Evolutionary conservation across 2,797 vertebrate genomes (phyloP), one percentile per base, ranked within the genome.

Genomic region (Sebastes itinus): DNA sequence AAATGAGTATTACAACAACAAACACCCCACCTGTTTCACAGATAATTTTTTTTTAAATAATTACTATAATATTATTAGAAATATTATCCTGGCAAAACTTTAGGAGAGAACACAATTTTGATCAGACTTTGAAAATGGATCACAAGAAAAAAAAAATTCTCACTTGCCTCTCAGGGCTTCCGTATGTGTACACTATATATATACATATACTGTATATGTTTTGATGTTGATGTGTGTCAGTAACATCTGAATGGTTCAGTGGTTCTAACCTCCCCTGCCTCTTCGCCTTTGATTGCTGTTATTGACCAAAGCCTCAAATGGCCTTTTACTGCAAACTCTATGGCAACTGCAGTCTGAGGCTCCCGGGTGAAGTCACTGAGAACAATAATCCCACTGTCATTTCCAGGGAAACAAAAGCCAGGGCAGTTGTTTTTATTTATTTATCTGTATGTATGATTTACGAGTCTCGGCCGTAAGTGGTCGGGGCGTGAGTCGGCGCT

Each of bases 351-450:
- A 64, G 72, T 78, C 75, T 75, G 7, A 74, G 63, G 77, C 78
- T 83, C 22, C 64, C 1, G 30, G 68, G 30, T 64, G 22, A 84
- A 79, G 75, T 80, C 75, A 60, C 65, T 1, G 30, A 75, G 63
- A 87, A 90, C 81, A 86, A 88, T 85, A 79, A 83, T 88, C 78
- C 72, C 63, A 32, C 85, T 91, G 74, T 88, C 78, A 74, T 82
- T 70, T 78, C 86, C 77, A 52, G 63, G 75, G 77, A 92, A 84
- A 88, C 85, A 72, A 82, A 75, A 79, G 81, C 58, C 77, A 38
- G 87, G 30, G 16, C 38, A 49, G 80, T 81, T 78, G 71, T 89
- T 88, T 84, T 85, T 74, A 80, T 88, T 85, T 85, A 78, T 91
- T 87, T 86, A 83, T 84, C 64, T 67, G 77, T 54, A 58, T 75